phyloP scores from a whole-genome alignment of 2,113 vertebrate genomes.

The Limanda limanda region DNA sequence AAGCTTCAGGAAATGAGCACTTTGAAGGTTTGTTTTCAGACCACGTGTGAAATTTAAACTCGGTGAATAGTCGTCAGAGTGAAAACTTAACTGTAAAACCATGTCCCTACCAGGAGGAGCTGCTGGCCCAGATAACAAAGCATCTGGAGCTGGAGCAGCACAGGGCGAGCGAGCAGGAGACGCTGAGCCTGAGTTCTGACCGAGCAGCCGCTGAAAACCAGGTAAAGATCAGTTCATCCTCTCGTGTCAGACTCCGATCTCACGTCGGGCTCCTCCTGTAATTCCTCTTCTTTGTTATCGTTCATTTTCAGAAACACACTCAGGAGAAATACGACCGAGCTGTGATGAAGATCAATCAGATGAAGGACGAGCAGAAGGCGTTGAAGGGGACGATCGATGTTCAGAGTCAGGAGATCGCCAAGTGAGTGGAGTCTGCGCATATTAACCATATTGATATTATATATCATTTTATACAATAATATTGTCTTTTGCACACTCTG shows the following conservation, averaged over 20 bases:
- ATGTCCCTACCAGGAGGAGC: constrained; percentile 49
- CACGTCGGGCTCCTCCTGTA: neutral
- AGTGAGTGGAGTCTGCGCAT: constrained; percentile 56
- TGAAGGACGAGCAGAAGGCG: constrained; percentile 62
- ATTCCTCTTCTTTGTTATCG: neutral
- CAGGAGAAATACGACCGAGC: constrained; percentile 72
- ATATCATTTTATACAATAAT: too few relatives aligned
- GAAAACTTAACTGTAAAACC: neutral
- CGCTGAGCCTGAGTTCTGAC: too few relatives aligned
- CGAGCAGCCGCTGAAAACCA: constrained; percentile 27
- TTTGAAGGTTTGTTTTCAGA: constrained; percentile 66
- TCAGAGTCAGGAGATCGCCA: constrained; percentile 58
- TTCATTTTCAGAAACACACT: neutral
- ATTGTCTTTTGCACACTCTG: too few relatives aligned
- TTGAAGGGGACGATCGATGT: constrained; percentile 36
- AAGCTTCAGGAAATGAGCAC: constrained; percentile 30
- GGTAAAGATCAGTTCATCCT: constrained; percentile 32
- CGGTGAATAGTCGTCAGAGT: too few relatives aligned
- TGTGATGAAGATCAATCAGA: constrained; percentile 65
- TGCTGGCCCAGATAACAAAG: constrained; percentile 37
- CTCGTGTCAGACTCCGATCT: too few relatives aligned
- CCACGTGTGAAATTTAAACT: neutral
- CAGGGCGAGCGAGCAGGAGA: neutral
- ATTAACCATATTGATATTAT: too few relatives aligned
- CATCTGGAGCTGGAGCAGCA: constrained; percentile 38